Evolutionary conservation across 2,797 vertebrate genomes (phyloP), one percentile per base, ranked within the genome.

Genomic region (Morelia viridis): DNA sequence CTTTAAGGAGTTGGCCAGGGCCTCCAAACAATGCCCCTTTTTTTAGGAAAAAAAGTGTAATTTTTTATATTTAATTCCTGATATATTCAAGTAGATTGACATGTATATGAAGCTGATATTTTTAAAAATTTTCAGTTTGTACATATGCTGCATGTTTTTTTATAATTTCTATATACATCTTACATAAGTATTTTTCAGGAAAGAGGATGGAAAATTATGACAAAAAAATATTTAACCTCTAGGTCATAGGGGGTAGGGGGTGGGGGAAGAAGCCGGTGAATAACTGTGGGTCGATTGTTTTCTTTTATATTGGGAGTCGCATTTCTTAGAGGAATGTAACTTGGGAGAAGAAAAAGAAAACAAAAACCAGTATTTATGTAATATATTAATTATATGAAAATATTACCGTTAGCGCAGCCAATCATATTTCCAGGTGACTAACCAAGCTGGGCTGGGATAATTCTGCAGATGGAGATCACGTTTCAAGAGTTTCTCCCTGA

Each of bases 81-180:
- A 96, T 97, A 97, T 97, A 97, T 95, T 94, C 97, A 97, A 97
- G 97, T 98, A 98, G 97, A 98, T 97, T 97, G 97, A 97, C 98
- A 95, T 98, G 98, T 98, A 98, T 98, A 98, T 98, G 97, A 97
- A 97, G 98, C 97, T 97, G 97, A 97, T 98, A 98, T 98, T 98
- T 98, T 98, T 97, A 95, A 98, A 98, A 97, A 87, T 96, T 95
- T 97, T 97, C 95, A 94, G 97, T 98, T 98, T 98, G 98, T 98
- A 98, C 96, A 98, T 98, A 98, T 94, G 96, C 96, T 97, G 98
- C 98, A 98, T 97, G 97, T 97, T 98, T 90, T 97, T 86, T 58
- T 68, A 60, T 98, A 97, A 97, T 98, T 97, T 98, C 96, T 97
- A 95, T 95, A 94, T 95, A 97, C 96, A 97, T 95, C 96, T 96